phyloP scores from a whole-genome alignment of 2,113 vertebrate genomes.

The Dasyprocta punctata region DNA sequence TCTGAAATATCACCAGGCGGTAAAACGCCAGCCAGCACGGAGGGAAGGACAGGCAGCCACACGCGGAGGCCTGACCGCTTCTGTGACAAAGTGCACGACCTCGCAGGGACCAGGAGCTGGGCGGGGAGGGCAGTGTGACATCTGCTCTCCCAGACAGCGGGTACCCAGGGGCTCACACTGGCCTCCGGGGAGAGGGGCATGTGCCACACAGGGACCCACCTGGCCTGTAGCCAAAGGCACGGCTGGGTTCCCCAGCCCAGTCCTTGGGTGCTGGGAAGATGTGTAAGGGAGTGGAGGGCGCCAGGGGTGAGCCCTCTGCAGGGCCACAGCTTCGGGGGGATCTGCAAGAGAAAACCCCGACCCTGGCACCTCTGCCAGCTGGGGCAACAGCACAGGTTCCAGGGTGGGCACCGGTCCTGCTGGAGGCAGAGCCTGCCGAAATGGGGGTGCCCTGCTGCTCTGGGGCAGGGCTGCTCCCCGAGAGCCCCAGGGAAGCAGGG shows the following conservation, averaged over 20 bases:
- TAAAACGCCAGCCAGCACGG: neutral
- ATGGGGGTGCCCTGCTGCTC: too few relatives aligned
- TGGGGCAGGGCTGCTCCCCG: too few relatives aligned
- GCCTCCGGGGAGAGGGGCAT: neutral
- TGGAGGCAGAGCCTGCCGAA: neutral
- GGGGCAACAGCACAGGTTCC: neutral
- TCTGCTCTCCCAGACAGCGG: neutral
- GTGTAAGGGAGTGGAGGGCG: neutral
- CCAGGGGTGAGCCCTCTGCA: neutral
- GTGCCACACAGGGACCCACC: neutral
- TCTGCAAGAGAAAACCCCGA: neutral
- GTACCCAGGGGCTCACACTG: neutral
- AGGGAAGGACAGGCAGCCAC: too few relatives aligned
- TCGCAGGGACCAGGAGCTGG: neutral
- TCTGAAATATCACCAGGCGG: neutral
- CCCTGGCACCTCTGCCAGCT: neutral
- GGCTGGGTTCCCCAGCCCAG: neutral
- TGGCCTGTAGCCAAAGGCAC: neutral
- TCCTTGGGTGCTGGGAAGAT: neutral
- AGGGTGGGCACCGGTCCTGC: neutral
- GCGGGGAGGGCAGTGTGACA: neutral
- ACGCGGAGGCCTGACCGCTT: too few relatives aligned
- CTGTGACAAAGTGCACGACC: neutral
- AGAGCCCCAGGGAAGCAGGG: neutral
- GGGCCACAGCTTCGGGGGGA: neutral